phyloP scores from a whole-genome alignment of 2,797 vertebrate species.

The Crocidura indochinensis region DNA sequence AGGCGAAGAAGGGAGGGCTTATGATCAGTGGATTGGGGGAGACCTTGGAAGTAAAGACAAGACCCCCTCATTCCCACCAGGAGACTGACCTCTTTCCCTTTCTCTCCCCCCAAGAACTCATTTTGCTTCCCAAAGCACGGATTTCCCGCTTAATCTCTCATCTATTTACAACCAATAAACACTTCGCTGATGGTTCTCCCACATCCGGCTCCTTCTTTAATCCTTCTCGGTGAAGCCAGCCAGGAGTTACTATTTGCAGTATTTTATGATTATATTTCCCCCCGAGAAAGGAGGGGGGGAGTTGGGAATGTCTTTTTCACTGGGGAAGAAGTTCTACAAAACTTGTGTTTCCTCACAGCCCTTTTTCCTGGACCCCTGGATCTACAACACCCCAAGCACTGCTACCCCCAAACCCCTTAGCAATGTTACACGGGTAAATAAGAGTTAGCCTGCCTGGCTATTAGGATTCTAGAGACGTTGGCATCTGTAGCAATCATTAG shows the following conservation, averaged over 20 bases:
- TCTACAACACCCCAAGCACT: constrained; percentile 36
- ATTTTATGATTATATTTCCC: constrained; percentile 62
- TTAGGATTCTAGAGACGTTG: constrained; percentile 88
- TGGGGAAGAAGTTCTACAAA: constrained; percentile 70
- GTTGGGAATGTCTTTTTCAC: constrained; percentile 40
- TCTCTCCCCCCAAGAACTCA: constrained; percentile 27
- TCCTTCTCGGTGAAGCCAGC: constrained; percentile 57
- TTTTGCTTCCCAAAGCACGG: constrained; percentile 44
- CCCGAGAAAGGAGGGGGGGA: constrained; percentile 52
- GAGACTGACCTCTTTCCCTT: constrained; percentile 28
- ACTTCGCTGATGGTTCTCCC: constrained; percentile 62
- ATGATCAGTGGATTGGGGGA: neutral
- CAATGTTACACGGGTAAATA: constrained; percentile 72
- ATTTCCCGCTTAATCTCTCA: constrained; percentile 47
- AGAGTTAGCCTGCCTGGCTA: constrained; percentile 75
- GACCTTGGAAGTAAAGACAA: constrained; percentile 24
- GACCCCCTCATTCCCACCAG: neutral
- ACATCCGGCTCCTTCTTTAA: constrained; percentile 68
- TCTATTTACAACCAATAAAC: constrained; percentile 82
- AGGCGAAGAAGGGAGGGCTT: constrained; percentile 9
- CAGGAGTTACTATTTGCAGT: constrained; percentile 60
- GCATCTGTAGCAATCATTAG: constrained; percentile 88
- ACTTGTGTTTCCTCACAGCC: constrained; percentile 49
- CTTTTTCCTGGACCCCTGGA: neutral
- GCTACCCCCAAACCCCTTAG: neutral